These are phyloP conservation scores for Ophraella communa DNA, from an alignment of 2,888 invertebrate species.

Conservation along the genomic window DNA sequence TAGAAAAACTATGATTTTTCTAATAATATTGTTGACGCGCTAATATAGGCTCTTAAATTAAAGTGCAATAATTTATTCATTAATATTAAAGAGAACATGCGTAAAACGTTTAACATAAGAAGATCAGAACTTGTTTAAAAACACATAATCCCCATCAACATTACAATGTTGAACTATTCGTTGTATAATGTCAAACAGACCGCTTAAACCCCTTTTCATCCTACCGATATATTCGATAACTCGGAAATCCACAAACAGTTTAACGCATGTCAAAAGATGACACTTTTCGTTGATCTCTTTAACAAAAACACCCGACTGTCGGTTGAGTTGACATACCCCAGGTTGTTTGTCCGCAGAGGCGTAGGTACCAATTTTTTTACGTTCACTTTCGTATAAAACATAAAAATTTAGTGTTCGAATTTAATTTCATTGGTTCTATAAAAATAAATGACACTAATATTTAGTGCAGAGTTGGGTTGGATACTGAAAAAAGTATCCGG, in stretches of 20 bases:
- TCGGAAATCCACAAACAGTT: slow-evolving; percentile 51
- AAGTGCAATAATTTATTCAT: too few relatives aligned
- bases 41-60: too few relatives aligned
- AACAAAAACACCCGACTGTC: slow-evolving; percentile 40
- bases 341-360: slow-evolving; percentile 13
- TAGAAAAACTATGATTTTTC: too few relatives aligned
- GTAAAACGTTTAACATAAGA: background rate
- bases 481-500: too few relatives aligned
- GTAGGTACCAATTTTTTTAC: background rate
- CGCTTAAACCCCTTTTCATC: slow-evolving; percentile 43
- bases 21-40: too few relatives aligned
- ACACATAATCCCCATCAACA: background rate
- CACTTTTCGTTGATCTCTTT: slow-evolving; percentile 47
- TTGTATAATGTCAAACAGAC: background rate
- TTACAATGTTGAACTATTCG: background rate
- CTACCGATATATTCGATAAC: slow-evolving; percentile 40
- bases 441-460: too few relatives aligned
- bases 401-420: too few relatives aligned
- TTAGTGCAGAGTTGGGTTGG: too few relatives aligned
- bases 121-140: background rate
- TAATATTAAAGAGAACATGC: background rate
- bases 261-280: slow-evolving; percentile 56
- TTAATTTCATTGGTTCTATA: too few relatives aligned
- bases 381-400: too few relatives aligned
- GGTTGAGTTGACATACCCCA: slow-evolving; percentile 27